Evolutionary conservation across 1,140 invertebrate species (phyloP).

Genomic region (Pseudachorutes palmiensis): DNA sequence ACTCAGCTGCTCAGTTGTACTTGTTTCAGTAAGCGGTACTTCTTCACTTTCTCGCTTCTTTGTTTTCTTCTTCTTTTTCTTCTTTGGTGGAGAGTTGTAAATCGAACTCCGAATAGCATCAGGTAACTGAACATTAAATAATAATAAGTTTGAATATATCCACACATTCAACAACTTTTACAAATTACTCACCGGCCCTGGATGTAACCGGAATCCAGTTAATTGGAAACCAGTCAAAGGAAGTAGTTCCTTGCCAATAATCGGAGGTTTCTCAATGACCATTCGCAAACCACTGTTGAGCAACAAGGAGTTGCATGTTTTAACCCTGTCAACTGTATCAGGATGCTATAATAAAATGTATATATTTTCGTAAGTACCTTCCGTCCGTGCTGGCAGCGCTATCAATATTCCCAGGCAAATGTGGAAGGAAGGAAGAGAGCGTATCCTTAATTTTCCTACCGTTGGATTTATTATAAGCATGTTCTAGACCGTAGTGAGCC

Average conservation of each 20-base stretch:
- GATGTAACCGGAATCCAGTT: constrained; percentile 88
- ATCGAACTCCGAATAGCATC: constrained; percentile 85
- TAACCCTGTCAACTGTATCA: no score
- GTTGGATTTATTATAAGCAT: constrained; percentile 95
- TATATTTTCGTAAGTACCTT: constrained; percentile 46
- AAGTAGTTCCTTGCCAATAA: constrained; percentile 86
- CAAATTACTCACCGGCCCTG: constrained; percentile 84
- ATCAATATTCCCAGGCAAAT: constrained; percentile 88
- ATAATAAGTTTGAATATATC: no score
- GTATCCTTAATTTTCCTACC: constrained; percentile 95
- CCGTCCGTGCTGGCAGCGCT: constrained; percentile 67
- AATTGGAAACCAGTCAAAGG: constrained; percentile 79
- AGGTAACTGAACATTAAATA: constrained; percentile 7
- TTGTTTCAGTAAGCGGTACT: constrained; percentile 46
- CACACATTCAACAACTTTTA: no score
- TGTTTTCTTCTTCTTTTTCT: constrained; percentile 91
- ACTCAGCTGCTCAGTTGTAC: constrained; percentile 20
- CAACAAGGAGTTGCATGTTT: no score
- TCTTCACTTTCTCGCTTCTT: constrained; percentile 74
- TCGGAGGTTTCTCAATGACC: constrained; percentile 94
- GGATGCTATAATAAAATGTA: no score
- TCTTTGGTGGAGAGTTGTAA: constrained; percentile 80
- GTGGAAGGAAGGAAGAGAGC: constrained; percentile 86
- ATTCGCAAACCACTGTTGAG: constrained; percentile 75
- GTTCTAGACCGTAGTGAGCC: constrained; percentile 89